Evolutionary conservation across 2,113 vertebrate species (phyloP).

Genomic region (Caretta caretta): DNA sequence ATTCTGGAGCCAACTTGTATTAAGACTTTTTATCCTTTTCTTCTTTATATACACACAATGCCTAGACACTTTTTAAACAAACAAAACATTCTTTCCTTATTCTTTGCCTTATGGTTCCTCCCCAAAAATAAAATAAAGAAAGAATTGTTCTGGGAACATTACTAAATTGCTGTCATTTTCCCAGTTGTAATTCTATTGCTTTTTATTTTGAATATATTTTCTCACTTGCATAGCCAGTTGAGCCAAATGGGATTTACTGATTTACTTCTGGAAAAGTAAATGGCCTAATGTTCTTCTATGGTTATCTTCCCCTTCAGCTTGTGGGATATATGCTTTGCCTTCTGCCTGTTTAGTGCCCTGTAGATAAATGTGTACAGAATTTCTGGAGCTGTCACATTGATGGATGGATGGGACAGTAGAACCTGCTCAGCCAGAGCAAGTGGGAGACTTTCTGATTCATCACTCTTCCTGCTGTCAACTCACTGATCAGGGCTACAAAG

Average conservation of each 20-base stretch:
- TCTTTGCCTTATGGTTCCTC: background rate
- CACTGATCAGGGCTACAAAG: slow-evolving; percentile 40
- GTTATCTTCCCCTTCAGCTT: slow-evolving; percentile 67
- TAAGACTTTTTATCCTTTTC: slow-evolving; percentile 36
- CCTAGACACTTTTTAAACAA: background rate
- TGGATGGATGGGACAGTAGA: slow-evolving; percentile 72
- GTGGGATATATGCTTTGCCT: slow-evolving; percentile 50
- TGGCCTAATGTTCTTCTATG: slow-evolving; percentile 22
- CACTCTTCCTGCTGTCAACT: slow-evolving; percentile 69
- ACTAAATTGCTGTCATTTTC: background rate
- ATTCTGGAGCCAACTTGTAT: background rate
- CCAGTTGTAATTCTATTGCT: background rate
- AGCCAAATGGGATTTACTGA: slow-evolving; percentile 44
- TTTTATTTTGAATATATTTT: slow-evolving; percentile 13
- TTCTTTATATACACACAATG: background rate
- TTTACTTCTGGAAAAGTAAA: slow-evolving; percentile 57
- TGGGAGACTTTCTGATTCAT: slow-evolving; percentile 71
- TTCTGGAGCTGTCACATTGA: slow-evolving; percentile 79
- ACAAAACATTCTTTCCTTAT: background rate
- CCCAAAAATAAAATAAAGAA: background rate
- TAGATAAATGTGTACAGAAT: slow-evolving; percentile 73
- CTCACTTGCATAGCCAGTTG: background rate
- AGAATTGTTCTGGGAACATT: background rate
- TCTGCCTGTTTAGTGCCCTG: slow-evolving; percentile 61
- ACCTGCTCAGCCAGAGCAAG: slow-evolving; percentile 70